Conservation (phyloP, 2,113 vertebrate genomes). For the Eclectus roratus region DNA sequence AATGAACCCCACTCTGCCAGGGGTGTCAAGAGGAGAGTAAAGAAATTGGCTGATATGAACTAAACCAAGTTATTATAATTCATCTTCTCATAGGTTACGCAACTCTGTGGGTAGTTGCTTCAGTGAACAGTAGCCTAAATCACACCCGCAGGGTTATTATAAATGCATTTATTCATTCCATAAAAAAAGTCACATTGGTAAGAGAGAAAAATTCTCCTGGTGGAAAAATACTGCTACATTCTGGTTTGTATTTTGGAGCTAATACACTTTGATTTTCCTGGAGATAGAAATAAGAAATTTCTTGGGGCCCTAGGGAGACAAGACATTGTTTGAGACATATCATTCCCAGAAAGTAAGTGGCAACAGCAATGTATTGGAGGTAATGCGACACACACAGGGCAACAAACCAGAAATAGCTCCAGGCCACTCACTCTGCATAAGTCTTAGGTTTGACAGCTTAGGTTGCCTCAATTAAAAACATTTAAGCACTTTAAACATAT, state of each 20-base stretch:
- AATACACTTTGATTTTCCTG: conserved; percentile 14
- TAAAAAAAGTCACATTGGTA: conserved; percentile 19
- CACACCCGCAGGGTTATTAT: conserved; percentile 34
- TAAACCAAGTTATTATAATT: background rate
- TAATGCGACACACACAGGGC: background rate
- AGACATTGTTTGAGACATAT: conserved; percentile 25
- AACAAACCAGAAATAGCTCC: conserved; percentile 20
- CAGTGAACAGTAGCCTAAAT: conserved; percentile 18
- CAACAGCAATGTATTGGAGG: background rate
- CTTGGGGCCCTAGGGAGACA: background rate
- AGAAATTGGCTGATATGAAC: background rate
- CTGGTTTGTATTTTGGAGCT: conserved; percentile 25
- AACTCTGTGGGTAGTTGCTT: conserved; percentile 31
- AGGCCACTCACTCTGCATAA: background rate
- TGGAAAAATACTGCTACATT: conserved; percentile 56
- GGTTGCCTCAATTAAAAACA: background rate
- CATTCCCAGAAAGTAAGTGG: background rate
- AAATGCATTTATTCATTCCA: conserved; percentile 61
- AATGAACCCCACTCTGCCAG: background rate
- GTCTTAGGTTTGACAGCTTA: background rate
- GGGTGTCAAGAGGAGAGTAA: background rate
- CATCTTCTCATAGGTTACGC: background rate
- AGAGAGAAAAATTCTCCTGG: background rate
- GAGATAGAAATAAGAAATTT: conserved; percentile 40
- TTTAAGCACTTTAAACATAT: background rate